A percentile compares a stretch with the other conserved stretches of the same genome.
These are phyloP conservation scores for Pammene aurita DNA, from an alignment of 2,888 invertebrate species.

Conservation along the genomic window DNA sequence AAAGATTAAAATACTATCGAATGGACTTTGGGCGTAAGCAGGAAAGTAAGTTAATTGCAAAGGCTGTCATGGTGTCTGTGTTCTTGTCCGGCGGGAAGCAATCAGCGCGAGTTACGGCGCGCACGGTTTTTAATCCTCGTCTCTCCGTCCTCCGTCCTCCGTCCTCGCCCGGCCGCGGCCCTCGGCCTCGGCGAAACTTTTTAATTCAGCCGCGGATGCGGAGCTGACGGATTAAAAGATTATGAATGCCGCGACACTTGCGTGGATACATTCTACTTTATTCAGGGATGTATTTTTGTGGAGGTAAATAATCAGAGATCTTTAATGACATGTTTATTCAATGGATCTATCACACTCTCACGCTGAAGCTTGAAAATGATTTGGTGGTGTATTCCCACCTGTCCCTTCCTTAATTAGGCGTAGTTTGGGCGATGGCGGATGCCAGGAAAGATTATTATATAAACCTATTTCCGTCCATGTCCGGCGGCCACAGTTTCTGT, in stretches of 20 bases:
- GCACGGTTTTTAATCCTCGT: slow-evolving; percentile 40
- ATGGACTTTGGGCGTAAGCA: too few species aligned
- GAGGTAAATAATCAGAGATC: neutral
- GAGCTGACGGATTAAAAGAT: slow-evolving; percentile 31
- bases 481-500: too few species aligned
- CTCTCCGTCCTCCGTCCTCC: neutral
- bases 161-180: slow-evolving; percentile 17
- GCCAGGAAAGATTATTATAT: too few species aligned
- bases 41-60: neutral
- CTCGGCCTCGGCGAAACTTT: slow-evolving; percentile 34
- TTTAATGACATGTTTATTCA: slow-evolving; percentile 19
- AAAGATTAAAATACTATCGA: too few species aligned
- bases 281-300: neutral
- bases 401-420: too few species aligned
- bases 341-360: neutral
- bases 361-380: too few species aligned
- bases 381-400: too few species aligned
- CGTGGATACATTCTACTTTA: slow-evolving; percentile 10
- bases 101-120: slow-evolving; percentile 39
- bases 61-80: slow-evolving; percentile 17
- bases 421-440: too few species aligned
- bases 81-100: slow-evolving; percentile 36
- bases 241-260: slow-evolving; percentile 25
- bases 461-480: too few species aligned
- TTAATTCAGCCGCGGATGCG: slow-evolving; percentile 36